Percentiles rank a stretch among this genome's conserved stretches.
phyloP scores from a whole-genome alignment of 35 echinoderm and acorn worm genomes.

The Apostichopus californicus region DNA sequence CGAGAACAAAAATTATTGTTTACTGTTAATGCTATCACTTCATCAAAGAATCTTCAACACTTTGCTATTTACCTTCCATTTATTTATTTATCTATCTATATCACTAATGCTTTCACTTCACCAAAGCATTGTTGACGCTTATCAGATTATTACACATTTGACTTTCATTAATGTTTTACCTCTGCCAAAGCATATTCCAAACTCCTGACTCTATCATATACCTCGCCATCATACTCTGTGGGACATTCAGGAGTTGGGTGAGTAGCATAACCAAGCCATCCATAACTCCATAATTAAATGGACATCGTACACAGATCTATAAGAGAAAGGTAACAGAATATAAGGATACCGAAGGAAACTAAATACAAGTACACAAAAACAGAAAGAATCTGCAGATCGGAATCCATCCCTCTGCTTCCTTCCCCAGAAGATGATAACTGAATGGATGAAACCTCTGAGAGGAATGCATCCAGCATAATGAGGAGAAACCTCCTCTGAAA shows the following conservation, averaged over 20 bases:
- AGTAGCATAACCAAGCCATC: constrained; percentile 86
- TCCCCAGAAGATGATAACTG: too few species aligned
- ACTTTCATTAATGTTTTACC: constrained; percentile 35
- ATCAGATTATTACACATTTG: too few species aligned
- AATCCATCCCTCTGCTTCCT: background rate
- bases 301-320: constrained; percentile 93
- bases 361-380: background rate
- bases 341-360: background rate
- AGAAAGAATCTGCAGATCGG: background rate
- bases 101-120: too few species aligned
- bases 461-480: too few species aligned
- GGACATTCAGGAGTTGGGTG: constrained; percentile 79
- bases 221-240: constrained; percentile 65
- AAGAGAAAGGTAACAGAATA: background rate
- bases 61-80: too few species aligned
- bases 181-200: constrained; percentile 92
- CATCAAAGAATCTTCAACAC: too few species aligned
- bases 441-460: too few species aligned
- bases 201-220: constrained; percentile 84
- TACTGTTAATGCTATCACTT: too few species aligned
- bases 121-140: too few species aligned
- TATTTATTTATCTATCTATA: too few species aligned
- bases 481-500: too few species aligned
- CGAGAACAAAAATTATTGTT: too few species aligned
- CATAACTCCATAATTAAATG: constrained; percentile 96